A percentile compares a stretch with the other conserved stretches of the same genome.
Conservation (phyloP, 2,888 invertebrate genomes). For the Thymelicus sylvestris region DNA sequence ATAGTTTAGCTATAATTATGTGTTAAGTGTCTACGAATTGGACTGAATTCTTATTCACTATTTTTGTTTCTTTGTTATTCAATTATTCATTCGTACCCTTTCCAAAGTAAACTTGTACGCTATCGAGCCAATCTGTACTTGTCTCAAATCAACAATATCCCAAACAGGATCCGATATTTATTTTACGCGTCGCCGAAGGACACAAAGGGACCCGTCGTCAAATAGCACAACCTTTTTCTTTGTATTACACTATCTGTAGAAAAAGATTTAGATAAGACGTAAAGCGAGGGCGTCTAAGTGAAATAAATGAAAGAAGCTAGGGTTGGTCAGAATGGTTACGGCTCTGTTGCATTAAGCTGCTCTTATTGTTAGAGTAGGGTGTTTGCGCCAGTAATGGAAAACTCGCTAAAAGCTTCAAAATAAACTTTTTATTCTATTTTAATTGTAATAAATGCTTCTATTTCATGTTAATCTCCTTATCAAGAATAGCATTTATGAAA, state of each 20-base stretch:
- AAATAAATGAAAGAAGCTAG: conserved; percentile 57
- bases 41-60: background rate
- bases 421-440: too few species aligned
- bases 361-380: too few species aligned
- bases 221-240: conserved; percentile 42
- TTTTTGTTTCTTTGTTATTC: background rate
- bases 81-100: conserved; percentile 29
- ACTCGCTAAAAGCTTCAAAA: too few species aligned
- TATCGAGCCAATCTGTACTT: conserved; percentile 19
- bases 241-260: conserved; percentile 47
- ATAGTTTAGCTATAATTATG: too few species aligned
- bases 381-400: too few species aligned
- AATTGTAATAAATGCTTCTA: too few species aligned
- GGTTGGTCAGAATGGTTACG: background rate
- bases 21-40: too few species aligned
- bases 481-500: too few species aligned
- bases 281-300: conserved; percentile 47
- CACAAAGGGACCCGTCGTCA: conserved; percentile 38
- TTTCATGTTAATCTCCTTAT: too few species aligned
- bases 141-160: conserved; percentile 25
- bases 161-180: conserved; percentile 25
- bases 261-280: conserved; percentile 50
- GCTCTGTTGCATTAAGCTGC: background rate
- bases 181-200: conserved; percentile 31
- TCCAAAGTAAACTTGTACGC: conserved; percentile 1